These are phyloP conservation scores for Creontiades dilutus DNA, from an alignment of 2,888 invertebrate genomes.

Conservation along the genomic window DNA sequence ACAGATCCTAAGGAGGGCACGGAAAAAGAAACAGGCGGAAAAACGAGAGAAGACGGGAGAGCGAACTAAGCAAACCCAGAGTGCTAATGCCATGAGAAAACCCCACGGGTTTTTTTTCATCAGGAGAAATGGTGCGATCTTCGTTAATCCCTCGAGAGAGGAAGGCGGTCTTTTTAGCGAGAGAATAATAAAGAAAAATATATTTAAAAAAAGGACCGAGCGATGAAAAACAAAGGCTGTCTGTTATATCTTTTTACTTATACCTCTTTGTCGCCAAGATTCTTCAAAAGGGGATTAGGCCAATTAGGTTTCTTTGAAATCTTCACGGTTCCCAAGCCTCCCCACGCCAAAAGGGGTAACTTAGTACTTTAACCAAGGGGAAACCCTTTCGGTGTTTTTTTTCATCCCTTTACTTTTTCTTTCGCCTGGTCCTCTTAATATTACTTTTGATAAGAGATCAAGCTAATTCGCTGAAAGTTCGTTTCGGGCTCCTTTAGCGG, in stretches of 20 bases:
- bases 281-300: constrained; percentile 52
- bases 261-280: constrained; percentile 38
- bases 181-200: constrained; percentile 1
- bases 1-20: constrained; percentile 23
- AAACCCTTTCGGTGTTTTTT: constrained; percentile 49
- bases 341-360: constrained; percentile 43
- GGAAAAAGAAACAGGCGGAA: constrained; percentile 16
- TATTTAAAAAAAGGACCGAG: background rate
- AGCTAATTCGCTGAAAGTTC: constrained; percentile 46
- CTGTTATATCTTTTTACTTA: constrained; percentile 44
- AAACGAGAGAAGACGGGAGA: background rate
- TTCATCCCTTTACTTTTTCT: background rate
- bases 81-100: constrained; percentile 47
- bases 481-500: constrained; percentile 14
- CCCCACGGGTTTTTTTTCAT: constrained; percentile 25
- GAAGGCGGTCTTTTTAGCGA: background rate
- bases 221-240: constrained; percentile 17
- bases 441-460: constrained; percentile 50
- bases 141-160: constrained; percentile 34
- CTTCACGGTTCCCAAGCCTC: constrained; percentile 1
- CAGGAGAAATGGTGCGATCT: constrained; percentile 45
- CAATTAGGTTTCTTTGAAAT: constrained; percentile 64
- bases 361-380: constrained; percentile 24
- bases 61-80: constrained; percentile 10
- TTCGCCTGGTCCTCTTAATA: constrained; percentile 34